Conservation (phyloP, 2,113 vertebrate species). For the Mola mola region DNA sequence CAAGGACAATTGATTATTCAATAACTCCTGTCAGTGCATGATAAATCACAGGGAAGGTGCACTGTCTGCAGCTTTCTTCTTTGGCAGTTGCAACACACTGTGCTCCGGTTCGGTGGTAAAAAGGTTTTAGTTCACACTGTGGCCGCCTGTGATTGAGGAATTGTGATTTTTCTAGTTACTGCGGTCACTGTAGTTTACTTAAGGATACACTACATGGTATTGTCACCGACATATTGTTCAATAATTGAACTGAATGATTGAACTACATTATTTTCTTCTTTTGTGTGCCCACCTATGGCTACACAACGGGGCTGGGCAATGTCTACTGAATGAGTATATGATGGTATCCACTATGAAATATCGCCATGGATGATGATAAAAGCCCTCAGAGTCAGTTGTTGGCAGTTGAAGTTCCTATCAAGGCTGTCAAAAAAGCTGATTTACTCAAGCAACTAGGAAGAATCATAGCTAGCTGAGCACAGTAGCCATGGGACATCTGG, state of each 20-base stretch:
- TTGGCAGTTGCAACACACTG: background rate
- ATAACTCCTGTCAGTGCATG: slow-evolving; percentile 48
- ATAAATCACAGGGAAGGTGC: slow-evolving; percentile 42
- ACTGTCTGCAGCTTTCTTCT: slow-evolving; percentile 21
- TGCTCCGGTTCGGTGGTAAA: background rate
- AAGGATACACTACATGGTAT: background rate
- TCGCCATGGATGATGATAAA: no score
- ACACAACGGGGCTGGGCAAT: no score
- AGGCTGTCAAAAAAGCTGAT: no score
- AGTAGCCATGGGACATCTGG: no score
- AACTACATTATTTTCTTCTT: background rate
- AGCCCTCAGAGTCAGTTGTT: no score
- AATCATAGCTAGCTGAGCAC: no score
- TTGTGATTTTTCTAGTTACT: background rate
- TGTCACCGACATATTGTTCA: background rate
- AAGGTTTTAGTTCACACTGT: background rate
- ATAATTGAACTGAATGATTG: background rate
- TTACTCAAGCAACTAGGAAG: no score
- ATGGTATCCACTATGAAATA: no score
- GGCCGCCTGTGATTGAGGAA: background rate
- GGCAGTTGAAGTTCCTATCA: no score
- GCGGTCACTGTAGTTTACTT: background rate
- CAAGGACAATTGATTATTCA: slow-evolving; percentile 66
- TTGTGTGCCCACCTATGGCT: no score
- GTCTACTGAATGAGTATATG: no score